Evolutionary conservation across 2,888 invertebrate genomes (phyloP), one percentile per base, ranked within the genome.

Genomic region (Erebia aethiops): DNA sequence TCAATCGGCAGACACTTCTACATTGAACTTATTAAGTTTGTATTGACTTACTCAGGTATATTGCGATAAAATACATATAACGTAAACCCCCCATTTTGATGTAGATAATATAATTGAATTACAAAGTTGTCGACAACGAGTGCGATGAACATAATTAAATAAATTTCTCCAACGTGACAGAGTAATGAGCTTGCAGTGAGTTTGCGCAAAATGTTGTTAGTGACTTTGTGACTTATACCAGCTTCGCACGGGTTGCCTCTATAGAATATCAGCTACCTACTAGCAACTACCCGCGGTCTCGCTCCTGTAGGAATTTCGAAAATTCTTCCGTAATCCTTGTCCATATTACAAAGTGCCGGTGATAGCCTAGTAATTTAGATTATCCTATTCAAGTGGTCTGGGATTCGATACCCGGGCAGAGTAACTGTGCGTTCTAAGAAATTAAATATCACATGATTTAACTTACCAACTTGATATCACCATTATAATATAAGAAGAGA

Each of bases 101-200:
- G 13, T n/a, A 18, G 49, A 63, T 63, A 49, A 14, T 51, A n/a
- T 63, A 63, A 63, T 51, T 35, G 4, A 63, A 35, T 63, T 16
- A 63, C 21, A 51, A 63, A 63, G 51, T 63, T 63, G 63, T n/a
- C 35, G 21, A 26, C 51, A 62, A 49, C 49, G 63, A 63, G 63
- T 52, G 74, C 76, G 74, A 77, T 80, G 86, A 88, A 87, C 88
- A 88, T 89, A 90, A 88, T 89, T 88, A 90, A 90, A 88, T 88
- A 86, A 88, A 89, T 90, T 91, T 88, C 86, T 89, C 89, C 87
- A 89, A 88, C 83, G 86, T 85, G 84, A 82, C 84, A 85, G 81
- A 84, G 83, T 89, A 90, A 90, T 90, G 86, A 89, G 89, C 88
- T 89, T 86, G 83, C 80, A 80, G 82, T 61, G 54, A 54, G 54